Evolutionary conservation across 1,140 invertebrate species (phyloP), one percentile per base, ranked within the genome.

Genomic region (Solenopsis invicta): DNA sequence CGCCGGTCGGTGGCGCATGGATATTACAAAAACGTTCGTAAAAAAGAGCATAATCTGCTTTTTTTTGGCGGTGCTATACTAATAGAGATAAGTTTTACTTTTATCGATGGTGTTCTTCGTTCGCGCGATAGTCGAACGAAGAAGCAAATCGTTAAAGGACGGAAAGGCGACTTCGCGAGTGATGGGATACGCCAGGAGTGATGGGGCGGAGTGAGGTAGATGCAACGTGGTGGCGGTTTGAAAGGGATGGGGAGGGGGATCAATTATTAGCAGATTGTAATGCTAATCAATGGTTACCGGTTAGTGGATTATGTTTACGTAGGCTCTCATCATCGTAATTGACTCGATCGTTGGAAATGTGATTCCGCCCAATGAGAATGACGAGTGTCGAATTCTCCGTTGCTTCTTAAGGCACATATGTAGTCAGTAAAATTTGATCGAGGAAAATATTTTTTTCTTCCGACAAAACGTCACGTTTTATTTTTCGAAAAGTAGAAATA

Each of bases 251-350:
- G 52, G 80, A 69, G 80, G 34, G 29, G 87, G 85, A 90, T 88
- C 90, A 80, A 91, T 93, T 93, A 93, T 94, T 94, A 94, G 92
- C 90, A 94, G 92, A 95, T 95, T 94, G 93, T 94, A 95, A 95
- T 95, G 94, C 94, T 94, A 94, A 95, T 95, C 94, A 94, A 94
- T 93, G 92, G 92, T 93, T 93, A 93, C 91, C 93, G 91, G 94
- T 93, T 94, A 94, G 92, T 87, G 90, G 87, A 90, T 88, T 89
- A 94, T 94, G 93, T 95, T 95, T 95, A 93, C 92, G 84, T 88
- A 91, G 89, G 82, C 92, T 93, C 90, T 94, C 95, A 95, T 95
- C 94, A 94, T 91, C 93, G 91, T 94, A 93, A 95, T 95, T 94
- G 93, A 94, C 89, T 93, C 87, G 87, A 91, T 91, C 61, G 86